Conservation (phyloP, 2,797 vertebrate species). For the Semaprochilodus insignis region DNA sequence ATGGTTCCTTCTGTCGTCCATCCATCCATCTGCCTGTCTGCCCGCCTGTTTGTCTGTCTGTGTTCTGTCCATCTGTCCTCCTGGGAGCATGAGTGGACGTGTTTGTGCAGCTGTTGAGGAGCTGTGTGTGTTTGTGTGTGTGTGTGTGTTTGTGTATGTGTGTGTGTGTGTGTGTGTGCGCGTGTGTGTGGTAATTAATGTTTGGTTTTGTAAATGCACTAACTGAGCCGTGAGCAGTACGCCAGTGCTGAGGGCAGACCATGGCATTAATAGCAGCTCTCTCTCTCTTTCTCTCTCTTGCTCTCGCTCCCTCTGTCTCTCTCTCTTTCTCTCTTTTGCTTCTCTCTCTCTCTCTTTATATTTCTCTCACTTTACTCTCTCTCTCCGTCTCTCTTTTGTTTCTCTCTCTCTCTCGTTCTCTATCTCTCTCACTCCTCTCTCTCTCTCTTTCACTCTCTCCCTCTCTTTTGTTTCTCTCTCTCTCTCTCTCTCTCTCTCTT, state of each 20-base stretch:
- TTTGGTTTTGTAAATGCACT: not conserved
- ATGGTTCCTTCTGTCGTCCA: too few relatives aligned
- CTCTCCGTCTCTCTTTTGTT: conserved; percentile 19
- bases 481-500: conserved; percentile 4
- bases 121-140: too few relatives aligned
- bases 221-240: not conserved
- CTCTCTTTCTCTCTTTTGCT: not conserved
- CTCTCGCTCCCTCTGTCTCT: conserved; percentile 40
- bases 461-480: not conserved
- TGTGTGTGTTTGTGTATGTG: too few relatives aligned
- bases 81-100: too few relatives aligned
- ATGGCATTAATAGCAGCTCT: conserved; percentile 21
- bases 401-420: conserved; percentile 8
- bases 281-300: conserved; percentile 5
- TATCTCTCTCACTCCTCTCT: conserved; percentile 23
- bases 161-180: too few relatives aligned
- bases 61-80: too few relatives aligned
- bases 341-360: too few relatives aligned
- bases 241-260: conserved; percentile 9
- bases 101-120: too few relatives aligned
- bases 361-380: too few relatives aligned
- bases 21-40: too few relatives aligned
- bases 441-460: conserved; percentile 24
- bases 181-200: too few relatives aligned
- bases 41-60: too few relatives aligned